Evolutionary conservation across 2,113 vertebrate species (phyloP).

Genomic region (Peucedramus taeniatus): DNA sequence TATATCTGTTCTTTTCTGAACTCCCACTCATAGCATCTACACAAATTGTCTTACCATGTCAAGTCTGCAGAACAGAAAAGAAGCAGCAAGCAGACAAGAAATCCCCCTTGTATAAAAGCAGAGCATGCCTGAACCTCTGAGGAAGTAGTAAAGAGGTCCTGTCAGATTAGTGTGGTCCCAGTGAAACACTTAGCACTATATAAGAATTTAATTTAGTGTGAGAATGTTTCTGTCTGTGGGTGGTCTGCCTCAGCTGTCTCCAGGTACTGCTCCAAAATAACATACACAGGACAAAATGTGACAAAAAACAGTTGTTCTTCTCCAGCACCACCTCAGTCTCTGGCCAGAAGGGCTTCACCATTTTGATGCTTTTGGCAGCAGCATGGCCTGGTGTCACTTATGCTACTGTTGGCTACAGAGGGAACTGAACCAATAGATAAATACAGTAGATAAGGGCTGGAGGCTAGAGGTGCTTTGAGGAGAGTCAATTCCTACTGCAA

Average conservation of each 20-base stretch:
- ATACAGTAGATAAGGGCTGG: background rate
- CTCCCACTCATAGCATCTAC: conserved; percentile 20
- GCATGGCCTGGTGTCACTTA: background rate
- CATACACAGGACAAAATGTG: background rate
- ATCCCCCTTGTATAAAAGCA: conserved; percentile 5
- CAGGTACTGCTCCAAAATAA: background rate
- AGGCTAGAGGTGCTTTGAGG: background rate
- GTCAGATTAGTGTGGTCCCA: background rate
- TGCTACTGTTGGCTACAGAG: background rate
- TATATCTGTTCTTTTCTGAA: conserved; percentile 51
- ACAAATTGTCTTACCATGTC: conserved; percentile 20
- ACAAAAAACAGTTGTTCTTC: background rate
- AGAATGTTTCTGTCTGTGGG: background rate
- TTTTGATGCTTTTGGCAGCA: background rate
- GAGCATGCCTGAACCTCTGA: background rate
- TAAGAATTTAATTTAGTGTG: background rate
- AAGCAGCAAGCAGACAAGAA: conserved; percentile 37
- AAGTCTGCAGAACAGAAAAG: conserved; percentile 37
- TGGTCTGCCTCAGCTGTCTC: background rate
- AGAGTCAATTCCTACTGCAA: background rate
- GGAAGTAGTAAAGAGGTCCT: background rate
- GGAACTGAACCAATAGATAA: background rate
- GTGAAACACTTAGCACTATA: background rate
- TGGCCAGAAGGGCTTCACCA: background rate
- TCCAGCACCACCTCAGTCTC: background rate